Conservation (phyloP, 2,888 invertebrate genomes). For the Limnephilus auricula region DNA sequence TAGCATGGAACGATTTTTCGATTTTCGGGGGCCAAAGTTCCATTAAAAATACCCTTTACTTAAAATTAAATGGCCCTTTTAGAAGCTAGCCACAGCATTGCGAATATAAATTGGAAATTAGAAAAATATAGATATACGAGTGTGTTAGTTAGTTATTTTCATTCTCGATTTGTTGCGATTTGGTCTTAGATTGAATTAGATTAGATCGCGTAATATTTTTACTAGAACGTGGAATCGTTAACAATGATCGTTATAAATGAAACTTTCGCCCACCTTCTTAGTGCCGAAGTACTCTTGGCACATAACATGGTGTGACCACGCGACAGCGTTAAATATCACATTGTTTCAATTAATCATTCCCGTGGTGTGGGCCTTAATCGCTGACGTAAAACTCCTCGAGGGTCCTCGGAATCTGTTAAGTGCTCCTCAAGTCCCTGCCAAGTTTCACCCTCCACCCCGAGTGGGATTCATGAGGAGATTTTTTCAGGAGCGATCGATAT, state of each 20-base stretch:
- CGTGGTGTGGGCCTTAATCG: not conserved
- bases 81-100: no score
- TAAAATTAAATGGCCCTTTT: no score
- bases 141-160: no score
- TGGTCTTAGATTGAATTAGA: no score
- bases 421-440: constrained; percentile 2
- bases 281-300: not conserved
- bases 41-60: no score
- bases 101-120: no score
- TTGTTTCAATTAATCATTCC: constrained; percentile 15
- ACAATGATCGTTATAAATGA: not conserved
- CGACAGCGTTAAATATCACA: constrained; percentile 4
- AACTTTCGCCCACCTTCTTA: not conserved
- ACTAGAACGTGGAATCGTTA: no score
- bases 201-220: no score
- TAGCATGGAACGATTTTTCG: no score
- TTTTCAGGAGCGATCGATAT: not conserved
- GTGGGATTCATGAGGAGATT: not conserved
- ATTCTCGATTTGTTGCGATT: no score
- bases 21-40: no score
- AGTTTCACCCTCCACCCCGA: not conserved
- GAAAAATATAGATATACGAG: no score
- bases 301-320: not conserved
- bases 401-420: constrained; percentile 16
- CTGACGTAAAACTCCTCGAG: constrained; percentile 21